A percentile compares a stretch with the other conserved stretches of the same genome.
Evolutionary conservation across 2,888 invertebrate genomes (phyloP).

Genomic region (Micoletzkya japonica): DNA sequence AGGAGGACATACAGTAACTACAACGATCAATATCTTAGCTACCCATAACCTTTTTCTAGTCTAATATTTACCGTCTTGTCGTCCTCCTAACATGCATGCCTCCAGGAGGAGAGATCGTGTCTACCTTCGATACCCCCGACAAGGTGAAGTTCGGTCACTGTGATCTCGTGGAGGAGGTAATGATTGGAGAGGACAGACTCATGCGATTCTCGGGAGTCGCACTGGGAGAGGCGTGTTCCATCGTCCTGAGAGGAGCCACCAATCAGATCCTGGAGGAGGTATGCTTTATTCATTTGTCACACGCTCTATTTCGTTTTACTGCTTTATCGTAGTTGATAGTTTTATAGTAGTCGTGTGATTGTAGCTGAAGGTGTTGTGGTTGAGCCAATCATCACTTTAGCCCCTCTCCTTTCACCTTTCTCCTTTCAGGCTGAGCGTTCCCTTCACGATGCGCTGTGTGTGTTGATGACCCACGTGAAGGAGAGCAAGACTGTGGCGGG

Average conservation of each 20-base stretch:
- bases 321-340: background rate
- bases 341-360: background rate
- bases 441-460: constrained; percentile 95
- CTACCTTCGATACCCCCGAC: constrained; percentile 93
- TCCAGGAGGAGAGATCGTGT: constrained; percentile 86
- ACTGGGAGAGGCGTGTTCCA: constrained; percentile 89
- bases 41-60: no score
- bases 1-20: no score
- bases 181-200: constrained; percentile 95
- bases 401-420: no score
- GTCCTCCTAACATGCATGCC: background rate
- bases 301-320: background rate
- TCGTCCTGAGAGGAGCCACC: constrained; percentile 95
- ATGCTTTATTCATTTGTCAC: background rate
- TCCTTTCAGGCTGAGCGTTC: constrained; percentile 81
- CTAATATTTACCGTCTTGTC: background rate
- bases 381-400: background rate
- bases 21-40: no score
- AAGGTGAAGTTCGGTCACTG: constrained; percentile 89
- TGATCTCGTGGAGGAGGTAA: constrained; percentile 92
- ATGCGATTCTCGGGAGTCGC: constrained; percentile 75
- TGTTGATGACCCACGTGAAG: constrained; percentile 88
- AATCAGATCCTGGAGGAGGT: constrained; percentile 92
- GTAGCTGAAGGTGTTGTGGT: background rate
- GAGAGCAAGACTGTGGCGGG: constrained; percentile 80